Conservation (phyloP, 2,113 vertebrate species). For the Cryptoleucopteryx plumbea region DNA sequence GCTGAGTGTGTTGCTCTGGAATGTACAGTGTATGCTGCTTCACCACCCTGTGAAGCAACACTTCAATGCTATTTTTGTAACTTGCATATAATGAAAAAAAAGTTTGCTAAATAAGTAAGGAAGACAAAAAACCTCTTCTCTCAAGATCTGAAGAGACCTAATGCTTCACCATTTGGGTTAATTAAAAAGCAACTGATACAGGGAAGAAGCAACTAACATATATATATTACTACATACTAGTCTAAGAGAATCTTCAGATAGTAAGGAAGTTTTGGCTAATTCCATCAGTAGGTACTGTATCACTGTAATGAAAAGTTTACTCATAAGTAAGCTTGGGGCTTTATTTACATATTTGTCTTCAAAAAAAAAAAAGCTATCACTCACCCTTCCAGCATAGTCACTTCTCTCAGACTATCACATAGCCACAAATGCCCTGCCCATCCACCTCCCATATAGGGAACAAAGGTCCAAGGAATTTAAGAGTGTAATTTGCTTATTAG, state of each 20-base stretch:
- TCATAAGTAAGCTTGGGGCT: neutral
- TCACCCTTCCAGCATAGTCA: neutral
- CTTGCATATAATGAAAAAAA: neutral
- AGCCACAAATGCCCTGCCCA: neutral
- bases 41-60: neutral
- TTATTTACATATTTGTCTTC: neutral
- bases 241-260: neutral
- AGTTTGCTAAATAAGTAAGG: neutral
- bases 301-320: neutral
- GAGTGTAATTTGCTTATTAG: neutral
- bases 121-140: neutral
- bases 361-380: neutral
- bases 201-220: neutral
- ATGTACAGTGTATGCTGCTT: neutral
- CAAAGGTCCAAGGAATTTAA: neutral
- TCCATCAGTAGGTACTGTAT: neutral
- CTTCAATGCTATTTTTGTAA: neutral
- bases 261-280: neutral
- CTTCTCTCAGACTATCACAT: neutral
- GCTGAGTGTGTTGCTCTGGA: neutral
- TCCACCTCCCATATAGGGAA: neutral
- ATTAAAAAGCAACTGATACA: neutral
- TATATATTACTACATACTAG: neutral
- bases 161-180: neutral
- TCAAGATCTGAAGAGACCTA: neutral